phyloP scores from a whole-genome alignment of 23 tunicate genomes.

The Corella eumyota region DNA sequence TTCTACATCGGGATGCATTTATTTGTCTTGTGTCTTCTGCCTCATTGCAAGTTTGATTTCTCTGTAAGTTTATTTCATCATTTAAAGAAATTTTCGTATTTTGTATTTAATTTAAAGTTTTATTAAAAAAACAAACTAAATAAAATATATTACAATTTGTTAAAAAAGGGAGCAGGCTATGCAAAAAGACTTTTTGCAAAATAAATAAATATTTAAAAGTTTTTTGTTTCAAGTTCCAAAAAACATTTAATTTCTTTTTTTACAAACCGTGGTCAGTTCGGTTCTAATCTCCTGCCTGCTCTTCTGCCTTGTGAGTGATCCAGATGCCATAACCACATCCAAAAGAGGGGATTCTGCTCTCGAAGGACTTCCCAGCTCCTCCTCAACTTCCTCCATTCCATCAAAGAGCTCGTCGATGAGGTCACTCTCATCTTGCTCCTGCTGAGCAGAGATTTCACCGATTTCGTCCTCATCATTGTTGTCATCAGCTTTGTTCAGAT shows the following conservation, averaged over 20 bases:
- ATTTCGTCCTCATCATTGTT: constrained; percentile 13
- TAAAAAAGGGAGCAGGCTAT: too few relatives aligned
- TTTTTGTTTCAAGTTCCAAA: neutral
- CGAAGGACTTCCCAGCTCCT: constrained; percentile 2
- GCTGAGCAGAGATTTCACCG: neutral
- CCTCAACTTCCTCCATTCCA: constrained; percentile 29
- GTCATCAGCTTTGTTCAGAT: too few relatives aligned
- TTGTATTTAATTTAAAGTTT: neutral
- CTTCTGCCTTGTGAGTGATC: constrained; percentile 63
- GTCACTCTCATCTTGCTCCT: constrained; percentile 22
- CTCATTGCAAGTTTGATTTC: constrained; percentile 79
- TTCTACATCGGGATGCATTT: constrained; percentile 41
- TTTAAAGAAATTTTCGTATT: neutral
- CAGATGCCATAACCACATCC: constrained; percentile 8
- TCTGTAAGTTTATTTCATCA: constrained; percentile 32
- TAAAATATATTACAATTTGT: too few relatives aligned
- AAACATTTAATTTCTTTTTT: neutral
- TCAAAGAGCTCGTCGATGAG: constrained; percentile 81
- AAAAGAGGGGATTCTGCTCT: constrained; percentile 19
- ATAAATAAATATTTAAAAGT: too few relatives aligned
- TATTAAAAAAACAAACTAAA: neutral
- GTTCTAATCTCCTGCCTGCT: constrained; percentile 49
- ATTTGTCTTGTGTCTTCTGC: constrained; percentile 66
- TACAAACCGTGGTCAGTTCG: constrained; percentile 63
- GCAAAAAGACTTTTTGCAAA: too few relatives aligned